Conservation (phyloP, 2,888 invertebrate species). For the Seira sanloemensis region DNA sequence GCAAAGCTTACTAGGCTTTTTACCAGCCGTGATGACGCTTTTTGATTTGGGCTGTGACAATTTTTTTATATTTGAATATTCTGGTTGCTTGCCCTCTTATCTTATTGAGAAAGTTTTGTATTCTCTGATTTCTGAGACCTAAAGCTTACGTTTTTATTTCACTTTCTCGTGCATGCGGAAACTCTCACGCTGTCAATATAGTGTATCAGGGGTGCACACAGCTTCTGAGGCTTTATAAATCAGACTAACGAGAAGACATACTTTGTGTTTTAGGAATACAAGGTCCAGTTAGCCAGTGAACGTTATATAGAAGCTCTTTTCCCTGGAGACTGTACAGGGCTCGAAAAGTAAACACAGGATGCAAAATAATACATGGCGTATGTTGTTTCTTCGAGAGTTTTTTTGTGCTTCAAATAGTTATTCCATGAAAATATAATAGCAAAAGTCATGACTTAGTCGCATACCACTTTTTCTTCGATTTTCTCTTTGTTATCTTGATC, state of each 20-base stretch:
- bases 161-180: constrained; percentile 14
- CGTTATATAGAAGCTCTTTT: too few species aligned
- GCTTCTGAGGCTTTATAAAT: neutral
- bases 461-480: constrained; percentile 16
- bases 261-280: neutral
- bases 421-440: neutral
- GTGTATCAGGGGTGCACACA: neutral
- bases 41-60: neutral
- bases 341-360: constrained; percentile 10
- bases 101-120: neutral
- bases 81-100: constrained; percentile 6
- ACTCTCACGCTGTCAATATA: constrained; percentile 50
- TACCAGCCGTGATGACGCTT: neutral
- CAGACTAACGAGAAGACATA: neutral
- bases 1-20: neutral
- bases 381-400: neutral
- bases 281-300: neutral
- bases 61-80: constrained; percentile 3
- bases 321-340: too few species aligned
- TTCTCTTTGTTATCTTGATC: constrained; percentile 41
- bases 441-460: constrained; percentile 21
- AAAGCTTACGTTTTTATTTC: constrained; percentile 29
- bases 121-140: neutral
- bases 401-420: neutral
- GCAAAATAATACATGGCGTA: neutral